Conservation (phyloP, 2,797 vertebrate genomes). For the Catostomus latipinnis region DNA sequence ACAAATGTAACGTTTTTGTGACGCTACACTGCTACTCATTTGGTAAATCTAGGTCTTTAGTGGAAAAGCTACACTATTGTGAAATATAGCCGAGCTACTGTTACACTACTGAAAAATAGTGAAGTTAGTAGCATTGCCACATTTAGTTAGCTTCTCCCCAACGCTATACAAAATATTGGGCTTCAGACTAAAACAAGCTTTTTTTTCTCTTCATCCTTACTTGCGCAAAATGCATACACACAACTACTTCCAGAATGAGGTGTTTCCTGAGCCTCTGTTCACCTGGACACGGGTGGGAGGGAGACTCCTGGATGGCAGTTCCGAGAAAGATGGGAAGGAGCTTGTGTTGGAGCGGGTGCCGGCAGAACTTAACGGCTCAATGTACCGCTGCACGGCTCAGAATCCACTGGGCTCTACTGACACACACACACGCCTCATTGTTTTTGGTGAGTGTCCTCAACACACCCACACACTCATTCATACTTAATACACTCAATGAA, state of each 20-base stretch:
- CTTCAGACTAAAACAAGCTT: constrained; percentile 56
- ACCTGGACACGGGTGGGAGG: constrained; percentile 97
- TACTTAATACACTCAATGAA: too few species aligned
- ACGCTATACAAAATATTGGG: neutral
- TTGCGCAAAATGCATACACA: constrained; percentile 15
- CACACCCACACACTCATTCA: constrained; percentile 5
- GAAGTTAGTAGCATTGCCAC: too few species aligned
- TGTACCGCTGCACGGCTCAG: constrained; percentile 98
- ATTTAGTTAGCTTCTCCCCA: too few species aligned
- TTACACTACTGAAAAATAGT: too few species aligned
- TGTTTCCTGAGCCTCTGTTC: constrained; percentile 95
- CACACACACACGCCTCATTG: constrained; percentile 96
- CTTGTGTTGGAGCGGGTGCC: constrained; percentile 94
- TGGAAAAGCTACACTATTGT: too few species aligned
- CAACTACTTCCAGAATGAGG: constrained; percentile 83
- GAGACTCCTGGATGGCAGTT: constrained; percentile 90
- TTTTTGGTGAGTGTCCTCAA: constrained; percentile 84
- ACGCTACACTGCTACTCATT: too few species aligned
- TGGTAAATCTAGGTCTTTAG: too few species aligned
- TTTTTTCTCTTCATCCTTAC: constrained; percentile 41
- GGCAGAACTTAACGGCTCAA: constrained; percentile 94
- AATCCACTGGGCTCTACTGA: constrained; percentile 96
- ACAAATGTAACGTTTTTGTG: too few species aligned
- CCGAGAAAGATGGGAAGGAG: constrained; percentile 87
- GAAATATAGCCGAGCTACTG: too few species aligned